Evolutionary conservation across 2,113 vertebrate genomes (phyloP).

Genomic region (Condylura cristata): DNA sequence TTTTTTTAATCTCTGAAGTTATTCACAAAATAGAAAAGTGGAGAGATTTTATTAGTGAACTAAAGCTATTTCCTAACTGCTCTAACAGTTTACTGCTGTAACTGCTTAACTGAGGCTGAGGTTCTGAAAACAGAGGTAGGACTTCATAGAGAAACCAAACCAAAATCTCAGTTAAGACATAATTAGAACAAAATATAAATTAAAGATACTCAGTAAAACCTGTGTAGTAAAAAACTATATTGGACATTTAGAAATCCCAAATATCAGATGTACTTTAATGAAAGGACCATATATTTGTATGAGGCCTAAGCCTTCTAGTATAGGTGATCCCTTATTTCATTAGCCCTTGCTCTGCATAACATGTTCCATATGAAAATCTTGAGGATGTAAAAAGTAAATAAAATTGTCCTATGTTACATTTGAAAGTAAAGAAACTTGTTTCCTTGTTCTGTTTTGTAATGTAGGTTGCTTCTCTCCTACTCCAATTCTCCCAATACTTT

Average conservation of each 20-base stretch:
- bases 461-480: not conserved
- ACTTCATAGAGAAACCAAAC: not conserved
- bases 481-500: not conserved
- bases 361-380: not conserved
- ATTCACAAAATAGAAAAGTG: not conserved
- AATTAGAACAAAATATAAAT: not conserved
- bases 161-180: slow-evolving; percentile 39
- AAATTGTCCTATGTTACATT: not conserved
- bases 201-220: not conserved
- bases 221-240: slow-evolving; percentile 25
- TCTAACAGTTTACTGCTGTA: no score
- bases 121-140: not conserved
- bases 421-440: slow-evolving; percentile 4
- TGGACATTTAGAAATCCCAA: slow-evolving; percentile 28
- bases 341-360: not conserved
- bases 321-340: not conserved
- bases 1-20: not conserved
- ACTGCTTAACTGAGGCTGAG: not conserved
- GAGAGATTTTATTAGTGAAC: slow-evolving; percentile 43
- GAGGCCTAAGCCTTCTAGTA: not conserved
- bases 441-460: not conserved
- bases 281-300: not conserved
- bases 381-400: not conserved
- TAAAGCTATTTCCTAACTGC: slow-evolving; percentile 1
- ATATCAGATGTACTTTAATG: not conserved